Base-by-base conservation (phyloP, 1,140 invertebrate genomes). In the Homarus americanus region DNA sequence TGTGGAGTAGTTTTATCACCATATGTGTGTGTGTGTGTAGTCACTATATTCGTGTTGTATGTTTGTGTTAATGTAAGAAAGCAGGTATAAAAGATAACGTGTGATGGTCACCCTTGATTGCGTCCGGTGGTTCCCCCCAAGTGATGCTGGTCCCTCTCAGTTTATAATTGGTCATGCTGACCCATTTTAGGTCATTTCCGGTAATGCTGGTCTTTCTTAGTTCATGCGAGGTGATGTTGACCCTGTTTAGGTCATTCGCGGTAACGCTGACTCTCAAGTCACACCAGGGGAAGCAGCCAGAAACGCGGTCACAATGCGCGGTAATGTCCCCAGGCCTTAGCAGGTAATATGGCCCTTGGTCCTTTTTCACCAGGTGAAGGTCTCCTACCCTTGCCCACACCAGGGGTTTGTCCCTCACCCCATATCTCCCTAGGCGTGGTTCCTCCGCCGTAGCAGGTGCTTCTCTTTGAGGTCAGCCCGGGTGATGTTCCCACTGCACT, bases 51-150 rank as follows among this genome's bases (percentile, higher is more conserved):
- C n/a, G 40, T 76, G 73, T 38, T 24, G 28, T 76, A 41, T 41
- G 28, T 79, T 41, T 1, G 9, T 44, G 17, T 24, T 28, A 41
- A 20, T 80, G 41, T 7, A 53, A 78, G 38, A n/a, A 53, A 53
- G 78, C 20, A 24, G 12, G 12, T 15, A 15, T 58, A 4, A 1
- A 20, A 58, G 53, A 58, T 58, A 24, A 15, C 53, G 17, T 20
- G 15, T 4, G 53, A 24, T 15, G 20, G 53, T 49, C 44, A 15
- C 20, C 0, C 53, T 58, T 20, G 53, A 1, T 20, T 5, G n/a
- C 28, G 7, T 28, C 63, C 28, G 63, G 63, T 28, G 63, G 32
- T 7, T 82, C 53, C 79, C 75, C n/a, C 85, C 85, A 87, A 73
- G 85, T 79, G 75, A 87, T 28, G 53, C 63, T 69, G n/a, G 32